Percentiles rank a stretch among this genome's conserved stretches.
phyloP scores from a whole-genome alignment of 2,113 vertebrate genomes.

The Mastomys natalensis region DNA sequence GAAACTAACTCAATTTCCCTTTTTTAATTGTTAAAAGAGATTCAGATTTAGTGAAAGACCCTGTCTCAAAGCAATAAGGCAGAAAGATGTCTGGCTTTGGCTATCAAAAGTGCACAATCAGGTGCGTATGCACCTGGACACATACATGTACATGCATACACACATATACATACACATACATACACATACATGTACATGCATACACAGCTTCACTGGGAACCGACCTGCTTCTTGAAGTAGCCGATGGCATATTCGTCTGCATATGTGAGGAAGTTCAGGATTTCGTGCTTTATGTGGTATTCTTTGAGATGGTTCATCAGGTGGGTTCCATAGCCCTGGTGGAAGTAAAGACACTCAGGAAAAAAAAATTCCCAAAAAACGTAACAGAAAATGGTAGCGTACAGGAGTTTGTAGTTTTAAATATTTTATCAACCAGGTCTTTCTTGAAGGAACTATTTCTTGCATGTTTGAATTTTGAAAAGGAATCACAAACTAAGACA shows the following conservation, averaged over 20 bases:
- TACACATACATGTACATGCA: background rate
- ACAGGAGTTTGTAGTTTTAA: background rate
- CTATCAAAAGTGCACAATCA: background rate
- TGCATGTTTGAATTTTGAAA: constrained; percentile 52
- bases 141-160: background rate
- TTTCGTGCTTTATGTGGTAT: constrained; percentile 98
- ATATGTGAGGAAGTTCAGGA: constrained; percentile 98
- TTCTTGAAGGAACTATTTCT: background rate
- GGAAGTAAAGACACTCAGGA: constrained; percentile 47
- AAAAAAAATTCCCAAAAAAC: constrained; percentile 31
- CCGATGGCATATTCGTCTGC: constrained; percentile 99
- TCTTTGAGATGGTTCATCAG: constrained; percentile 99
- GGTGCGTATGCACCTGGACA: background rate
- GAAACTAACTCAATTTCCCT: background rate
- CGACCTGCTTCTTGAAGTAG: constrained; percentile 99
- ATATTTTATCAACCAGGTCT: constrained; percentile 6
- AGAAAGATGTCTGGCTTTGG: background rate
- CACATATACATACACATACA: background rate
- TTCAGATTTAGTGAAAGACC: background rate
- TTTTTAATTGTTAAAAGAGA: background rate
- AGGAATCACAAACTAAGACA: constrained; percentile 9
- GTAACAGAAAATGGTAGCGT: background rate
- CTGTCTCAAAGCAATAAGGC: background rate
- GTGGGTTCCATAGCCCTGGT: constrained; percentile 97
- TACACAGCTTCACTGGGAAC: background rate